Evolutionary conservation across 2,797 vertebrate genomes (phyloP).

Genomic region (Pantherophis vulpinus): DNA sequence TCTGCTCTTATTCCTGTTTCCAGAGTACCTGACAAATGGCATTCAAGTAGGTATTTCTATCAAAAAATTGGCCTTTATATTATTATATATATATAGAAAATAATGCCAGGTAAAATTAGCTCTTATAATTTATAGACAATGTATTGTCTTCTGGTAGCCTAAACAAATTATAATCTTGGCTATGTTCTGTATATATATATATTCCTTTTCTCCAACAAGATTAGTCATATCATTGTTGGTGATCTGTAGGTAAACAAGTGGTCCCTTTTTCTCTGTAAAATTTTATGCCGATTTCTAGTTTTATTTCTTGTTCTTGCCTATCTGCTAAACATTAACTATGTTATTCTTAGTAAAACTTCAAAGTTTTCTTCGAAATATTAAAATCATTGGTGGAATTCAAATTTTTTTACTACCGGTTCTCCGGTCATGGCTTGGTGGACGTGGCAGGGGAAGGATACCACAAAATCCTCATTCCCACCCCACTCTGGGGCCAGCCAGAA

Average conservation of each 20-base stretch:
- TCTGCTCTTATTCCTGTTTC: background rate
- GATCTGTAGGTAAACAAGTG: background rate
- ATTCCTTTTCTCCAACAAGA: background rate
- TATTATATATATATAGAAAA: background rate
- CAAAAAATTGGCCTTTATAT: background rate
- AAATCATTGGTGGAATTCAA: background rate
- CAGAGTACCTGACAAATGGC: background rate
- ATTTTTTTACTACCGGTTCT: too few relatives aligned
- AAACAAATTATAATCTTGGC: background rate
- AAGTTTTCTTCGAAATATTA: background rate
- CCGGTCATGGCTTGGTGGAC: too few relatives aligned
- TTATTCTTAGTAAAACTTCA: background rate
- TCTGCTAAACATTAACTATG: background rate
- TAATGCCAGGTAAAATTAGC: background rate
- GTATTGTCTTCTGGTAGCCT: background rate
- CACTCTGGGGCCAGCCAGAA: too few relatives aligned
- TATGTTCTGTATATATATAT: background rate
- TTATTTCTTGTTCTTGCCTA: background rate
- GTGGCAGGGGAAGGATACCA: too few relatives aligned
- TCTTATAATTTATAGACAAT: background rate
- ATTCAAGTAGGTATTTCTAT: background rate
- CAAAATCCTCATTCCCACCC: too few relatives aligned
- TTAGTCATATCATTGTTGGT: background rate
- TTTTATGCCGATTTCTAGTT: background rate
- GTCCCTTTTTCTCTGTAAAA: background rate